Evolutionary conservation across 1,140 invertebrate species (phyloP).

Genomic region (Halyomorpha halys): DNA sequence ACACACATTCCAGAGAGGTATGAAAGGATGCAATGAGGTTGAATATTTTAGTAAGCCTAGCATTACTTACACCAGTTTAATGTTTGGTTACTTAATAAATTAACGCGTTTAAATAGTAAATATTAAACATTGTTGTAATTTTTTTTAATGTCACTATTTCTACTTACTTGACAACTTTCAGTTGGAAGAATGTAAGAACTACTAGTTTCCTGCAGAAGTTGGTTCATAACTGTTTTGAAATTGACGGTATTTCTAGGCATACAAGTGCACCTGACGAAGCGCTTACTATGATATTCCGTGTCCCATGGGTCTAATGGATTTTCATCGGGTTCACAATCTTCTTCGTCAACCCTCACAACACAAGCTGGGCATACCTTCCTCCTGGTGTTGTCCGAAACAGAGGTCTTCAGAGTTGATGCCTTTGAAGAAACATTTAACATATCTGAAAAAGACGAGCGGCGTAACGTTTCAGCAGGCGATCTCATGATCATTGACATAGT

Average conservation of each 20-base stretch:
- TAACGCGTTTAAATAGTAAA: no score
- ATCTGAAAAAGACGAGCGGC: neutral
- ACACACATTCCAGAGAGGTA: no score
- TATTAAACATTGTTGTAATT: no score
- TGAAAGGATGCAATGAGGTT: no score
- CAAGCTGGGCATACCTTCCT: neutral
- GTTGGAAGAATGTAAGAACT: no score
- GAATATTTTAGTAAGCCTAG: no score
- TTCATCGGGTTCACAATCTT: neutral
- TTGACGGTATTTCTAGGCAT: slow-evolving; percentile 12
- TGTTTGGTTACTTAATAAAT: no score
- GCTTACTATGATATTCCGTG: neutral
- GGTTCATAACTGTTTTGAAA: slow-evolving; percentile 12
- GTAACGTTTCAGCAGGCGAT: neutral
- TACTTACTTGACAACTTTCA: slow-evolving; percentile 16
- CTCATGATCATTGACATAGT: slow-evolving; percentile 16
- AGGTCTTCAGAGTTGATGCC: neutral
- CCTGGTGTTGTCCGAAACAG: neutral
- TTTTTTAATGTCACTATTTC: no score
- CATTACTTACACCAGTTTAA: no score
- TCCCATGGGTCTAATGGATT: neutral
- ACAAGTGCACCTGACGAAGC: slow-evolving; percentile 14
- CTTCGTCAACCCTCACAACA: neutral
- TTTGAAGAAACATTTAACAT: neutral
- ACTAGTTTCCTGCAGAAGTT: neutral